These are phyloP conservation scores for Acrobasis repandana DNA, from an alignment of 2,888 invertebrate genomes.

Conservation along the genomic window DNA sequence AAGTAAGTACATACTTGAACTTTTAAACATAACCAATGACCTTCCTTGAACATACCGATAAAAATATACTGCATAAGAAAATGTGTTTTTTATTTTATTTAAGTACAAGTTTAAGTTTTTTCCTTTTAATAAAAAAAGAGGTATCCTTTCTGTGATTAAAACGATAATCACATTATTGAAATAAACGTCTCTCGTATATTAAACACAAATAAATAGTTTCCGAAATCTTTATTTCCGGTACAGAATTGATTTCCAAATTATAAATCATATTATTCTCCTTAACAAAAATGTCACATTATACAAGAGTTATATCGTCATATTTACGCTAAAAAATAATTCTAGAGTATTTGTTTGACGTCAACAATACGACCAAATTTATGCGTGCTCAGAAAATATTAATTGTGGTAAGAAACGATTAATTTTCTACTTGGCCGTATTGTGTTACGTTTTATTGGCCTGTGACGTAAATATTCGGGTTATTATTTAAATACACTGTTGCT, in stretches of 20 bases:
- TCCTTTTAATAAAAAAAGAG: too few species aligned
- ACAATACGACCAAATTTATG: slow-evolving; percentile 60
- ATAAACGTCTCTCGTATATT: background rate
- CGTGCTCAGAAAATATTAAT: slow-evolving; percentile 58
- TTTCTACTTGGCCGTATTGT: slow-evolving; percentile 49
- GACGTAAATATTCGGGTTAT: slow-evolving; percentile 34
- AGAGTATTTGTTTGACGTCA: slow-evolving; percentile 62
- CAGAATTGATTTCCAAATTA: background rate
- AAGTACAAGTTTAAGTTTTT: too few species aligned
- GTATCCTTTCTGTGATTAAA: too few species aligned
- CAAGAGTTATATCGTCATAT: slow-evolving; percentile 52
- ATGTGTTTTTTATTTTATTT: too few species aligned
- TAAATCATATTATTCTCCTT: slow-evolving; percentile 39
- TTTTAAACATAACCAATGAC: too few species aligned
- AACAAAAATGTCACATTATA: slow-evolving; percentile 64
- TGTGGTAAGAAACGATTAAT: slow-evolving; percentile 63
- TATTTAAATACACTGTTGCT: slow-evolving; percentile 14
- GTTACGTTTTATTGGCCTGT: slow-evolving; percentile 39
- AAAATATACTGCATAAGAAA: too few species aligned
- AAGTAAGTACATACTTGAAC: too few species aligned
- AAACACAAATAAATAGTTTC: background rate
- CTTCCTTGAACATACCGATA: too few species aligned
- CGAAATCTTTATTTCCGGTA: background rate
- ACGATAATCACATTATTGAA: too few species aligned
- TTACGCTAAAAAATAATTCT: slow-evolving; percentile 45